phyloP scores from a whole-genome alignment of 2,797 vertebrate genomes.

The Otolemur crassicaudatus region DNA sequence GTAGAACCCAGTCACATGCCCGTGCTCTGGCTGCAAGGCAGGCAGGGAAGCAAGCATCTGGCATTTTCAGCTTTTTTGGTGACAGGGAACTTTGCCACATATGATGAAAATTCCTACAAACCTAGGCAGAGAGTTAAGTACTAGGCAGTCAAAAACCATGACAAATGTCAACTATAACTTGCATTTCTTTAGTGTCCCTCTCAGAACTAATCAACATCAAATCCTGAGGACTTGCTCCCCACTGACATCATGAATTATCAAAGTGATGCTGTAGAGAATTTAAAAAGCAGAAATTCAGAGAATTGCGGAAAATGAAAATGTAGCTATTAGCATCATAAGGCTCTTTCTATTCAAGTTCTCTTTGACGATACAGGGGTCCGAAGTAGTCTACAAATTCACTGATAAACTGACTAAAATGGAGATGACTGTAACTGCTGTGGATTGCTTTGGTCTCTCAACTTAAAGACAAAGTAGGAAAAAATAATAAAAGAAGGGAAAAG shows the following conservation, averaged over 20 bases:
- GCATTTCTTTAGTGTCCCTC: background rate
- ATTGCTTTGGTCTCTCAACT: slow-evolving; percentile 27
- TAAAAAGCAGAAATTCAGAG: background rate
- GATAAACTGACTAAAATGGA: slow-evolving; percentile 35
- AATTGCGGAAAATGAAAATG: slow-evolving; percentile 35
- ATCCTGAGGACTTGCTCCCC: background rate
- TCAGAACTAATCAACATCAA: background rate
- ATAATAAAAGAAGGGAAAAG: background rate
- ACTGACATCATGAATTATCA: slow-evolving; percentile 10
- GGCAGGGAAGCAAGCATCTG: background rate
- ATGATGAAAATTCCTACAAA: background rate
- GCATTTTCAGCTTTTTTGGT: background rate
- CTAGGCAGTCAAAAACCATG: background rate
- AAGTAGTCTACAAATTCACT: slow-evolving; percentile 28
- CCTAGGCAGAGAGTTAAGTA: background rate
- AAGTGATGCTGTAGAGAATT: background rate
- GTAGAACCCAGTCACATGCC: background rate
- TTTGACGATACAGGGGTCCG: background rate
- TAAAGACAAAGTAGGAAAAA: slow-evolving; percentile 45
- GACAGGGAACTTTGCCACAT: background rate
- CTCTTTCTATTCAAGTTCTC: background rate
- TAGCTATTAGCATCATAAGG: background rate
- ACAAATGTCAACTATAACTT: background rate
- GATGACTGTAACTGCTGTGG: background rate
- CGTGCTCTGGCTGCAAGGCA: background rate